Evolutionary conservation across 2,888 invertebrate genomes (phyloP).

Genomic region (Eustalomyia histrio): DNA sequence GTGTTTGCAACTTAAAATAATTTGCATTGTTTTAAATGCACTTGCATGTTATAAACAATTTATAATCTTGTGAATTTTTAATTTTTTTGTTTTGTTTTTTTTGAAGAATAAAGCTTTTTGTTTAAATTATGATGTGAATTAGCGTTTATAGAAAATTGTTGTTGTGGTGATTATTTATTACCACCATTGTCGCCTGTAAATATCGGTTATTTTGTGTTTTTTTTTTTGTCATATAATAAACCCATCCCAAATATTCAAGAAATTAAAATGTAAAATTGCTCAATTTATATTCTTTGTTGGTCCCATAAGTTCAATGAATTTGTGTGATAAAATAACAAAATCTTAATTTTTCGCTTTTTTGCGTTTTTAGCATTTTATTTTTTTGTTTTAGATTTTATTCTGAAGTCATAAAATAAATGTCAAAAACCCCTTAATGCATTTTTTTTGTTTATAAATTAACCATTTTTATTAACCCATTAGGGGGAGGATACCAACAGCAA

Average conservation of each 20-base stretch:
- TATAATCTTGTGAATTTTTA: constrained; percentile 43
- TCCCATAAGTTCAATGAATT: constrained; percentile 52
- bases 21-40: constrained; percentile 37
- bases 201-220: constrained; percentile 25
- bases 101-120: background rate
- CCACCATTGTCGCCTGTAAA: constrained; percentile 30
- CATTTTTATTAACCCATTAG: background rate
- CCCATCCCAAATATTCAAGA: constrained; percentile 29
- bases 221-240: constrained; percentile 18
- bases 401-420: constrained; percentile 53
- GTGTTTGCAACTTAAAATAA: constrained; percentile 25
- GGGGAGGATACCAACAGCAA: background rate
- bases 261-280: background rate
- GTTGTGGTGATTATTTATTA: constrained; percentile 21
- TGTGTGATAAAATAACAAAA: constrained; percentile 37
- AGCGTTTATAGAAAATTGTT: constrained; percentile 10
- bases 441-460: constrained; percentile 5
- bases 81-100: constrained; percentile 3
- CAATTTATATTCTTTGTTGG: constrained; percentile 58
- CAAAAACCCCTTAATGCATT: constrained; percentile 54
- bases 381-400: constrained; percentile 51
- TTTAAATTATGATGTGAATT: constrained; percentile 48
- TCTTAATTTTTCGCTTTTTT: constrained; percentile 33
- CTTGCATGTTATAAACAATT: constrained; percentile 47
- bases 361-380: constrained; percentile 38